Base-by-base conservation (phyloP, 1,140 invertebrate genomes). In the Lepidotrigona ventralis region DNA sequence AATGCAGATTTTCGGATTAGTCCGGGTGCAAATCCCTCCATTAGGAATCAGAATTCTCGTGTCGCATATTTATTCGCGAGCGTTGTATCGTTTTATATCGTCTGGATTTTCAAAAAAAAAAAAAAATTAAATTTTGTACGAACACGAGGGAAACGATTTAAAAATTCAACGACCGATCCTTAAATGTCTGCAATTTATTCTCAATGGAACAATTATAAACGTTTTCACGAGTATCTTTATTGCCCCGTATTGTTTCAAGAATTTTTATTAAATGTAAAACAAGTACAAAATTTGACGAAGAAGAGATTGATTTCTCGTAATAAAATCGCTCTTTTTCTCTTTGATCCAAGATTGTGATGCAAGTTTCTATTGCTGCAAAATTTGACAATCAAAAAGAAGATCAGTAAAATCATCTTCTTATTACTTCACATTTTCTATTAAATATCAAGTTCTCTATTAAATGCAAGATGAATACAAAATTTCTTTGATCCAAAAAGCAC, bases 1-100 rank as follows among this genome's bases (percentile, higher is more conserved):
- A 6, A 75, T 75, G 73, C 33, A 75, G n/a, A 75, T 75, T 39
- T 73, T 63, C 60, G 11, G 23, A 46, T 64, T 63, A 51, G 51
- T 64, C 64, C 21, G 21, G 14, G 39, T 9, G 15, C 19, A 63
- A n/a, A 63, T 74, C 21, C 21, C 23, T 29, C 4, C 3, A 58
- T 26, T 21, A 56, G 29, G 21, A 58, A 74, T 56, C n/a, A n/a
- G 8, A 15, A 8, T 8, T 8, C 17, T 6, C 23, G 5, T 14
- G 29, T 26, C 23, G 39, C 39, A 33, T 33, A n/a, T 9, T 39
- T 2, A 21, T 66, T 8, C 39, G 39, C 39, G 39, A 15, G 51
- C 1, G 12, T 53, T 53, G 14, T 51, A 51, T 51, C 14, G 14
- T 51, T 9, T 58, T 58, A 23, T 23, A 3, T 23, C 33, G 23